phyloP scores from a whole-genome alignment of 2,797 vertebrate species.

The Cyclura pinguis region DNA sequence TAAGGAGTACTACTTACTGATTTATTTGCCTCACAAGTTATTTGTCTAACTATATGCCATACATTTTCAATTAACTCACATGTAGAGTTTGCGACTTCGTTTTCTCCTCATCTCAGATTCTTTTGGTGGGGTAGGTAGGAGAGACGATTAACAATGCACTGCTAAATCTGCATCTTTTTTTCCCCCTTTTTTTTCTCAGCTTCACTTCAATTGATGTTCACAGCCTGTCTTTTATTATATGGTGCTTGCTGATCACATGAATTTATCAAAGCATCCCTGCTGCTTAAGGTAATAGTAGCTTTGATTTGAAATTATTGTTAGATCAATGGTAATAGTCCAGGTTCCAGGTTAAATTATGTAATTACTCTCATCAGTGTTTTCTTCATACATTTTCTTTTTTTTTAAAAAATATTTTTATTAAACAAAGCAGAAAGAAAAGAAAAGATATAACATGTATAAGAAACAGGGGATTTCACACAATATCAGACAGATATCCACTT shows the following conservation, averaged over 20 bases:
- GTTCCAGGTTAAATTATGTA: slow-evolving; percentile 6
- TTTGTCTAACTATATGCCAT: slow-evolving; percentile 17
- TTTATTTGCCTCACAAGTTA: slow-evolving; percentile 28
- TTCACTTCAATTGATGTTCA: slow-evolving; percentile 37
- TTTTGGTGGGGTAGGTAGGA: not conserved
- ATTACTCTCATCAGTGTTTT: not conserved
- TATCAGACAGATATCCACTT: no score
- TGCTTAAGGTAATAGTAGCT: slow-evolving; percentile 24
- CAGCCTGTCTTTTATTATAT: not conserved
- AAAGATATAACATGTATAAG: no score
- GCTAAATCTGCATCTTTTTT: not conserved
- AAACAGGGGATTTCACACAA: no score
- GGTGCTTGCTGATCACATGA: slow-evolving; percentile 3
- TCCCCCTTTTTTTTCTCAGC: slow-evolving; percentile 11
- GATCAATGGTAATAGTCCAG: slow-evolving; percentile 18
- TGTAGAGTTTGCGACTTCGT: slow-evolving; percentile 30
- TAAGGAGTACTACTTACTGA: slow-evolving; percentile 22
- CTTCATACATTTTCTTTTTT: not conserved
- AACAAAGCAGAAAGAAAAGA: no score
- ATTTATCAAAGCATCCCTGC: slow-evolving; percentile 27
- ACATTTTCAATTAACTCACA: slow-evolving; percentile 36
- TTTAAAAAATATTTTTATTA: no score
- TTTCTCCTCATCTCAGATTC: slow-evolving; percentile 1
- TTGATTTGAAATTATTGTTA: slow-evolving; percentile 45
- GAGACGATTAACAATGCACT: not conserved